Percentiles rank a stretch among this genome's conserved stretches.
phyloP scores from a whole-genome alignment of 2,797 vertebrate genomes.

The Tympanoctomys barrerae region DNA sequence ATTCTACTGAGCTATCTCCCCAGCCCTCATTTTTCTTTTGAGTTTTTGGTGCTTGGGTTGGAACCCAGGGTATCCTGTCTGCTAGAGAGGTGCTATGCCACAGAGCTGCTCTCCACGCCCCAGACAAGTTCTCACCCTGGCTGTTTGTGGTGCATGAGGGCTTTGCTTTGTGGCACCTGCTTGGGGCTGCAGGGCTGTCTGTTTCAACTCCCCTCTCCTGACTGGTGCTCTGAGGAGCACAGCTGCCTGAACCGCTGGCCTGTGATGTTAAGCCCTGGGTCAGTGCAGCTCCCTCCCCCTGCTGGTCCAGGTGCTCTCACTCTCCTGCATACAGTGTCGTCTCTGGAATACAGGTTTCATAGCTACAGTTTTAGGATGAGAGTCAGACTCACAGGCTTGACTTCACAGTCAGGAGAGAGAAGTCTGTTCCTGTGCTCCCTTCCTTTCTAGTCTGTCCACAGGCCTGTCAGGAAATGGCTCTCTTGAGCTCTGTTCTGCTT shows the following conservation, averaged over 20 bases:
- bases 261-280: too few species aligned
- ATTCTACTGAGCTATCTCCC: too few species aligned
- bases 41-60: not conserved
- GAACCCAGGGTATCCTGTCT: not conserved
- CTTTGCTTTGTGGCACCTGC: not conserved
- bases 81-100: not conserved
- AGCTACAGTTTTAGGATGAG: not conserved
- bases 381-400: not conserved
- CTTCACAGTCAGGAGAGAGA: not conserved
- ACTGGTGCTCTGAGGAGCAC: not conserved
- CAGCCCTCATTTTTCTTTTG: not conserved
- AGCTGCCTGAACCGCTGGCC: not conserved
- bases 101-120: too few species aligned
- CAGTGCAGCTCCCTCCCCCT: too few species aligned
- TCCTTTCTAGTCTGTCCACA: not conserved
- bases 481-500: not conserved
- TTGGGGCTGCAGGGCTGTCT: not conserved
- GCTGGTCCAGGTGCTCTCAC: not conserved
- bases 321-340: not conserved
- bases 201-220: not conserved
- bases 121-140: not conserved
- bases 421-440: not conserved
- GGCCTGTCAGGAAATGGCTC: not conserved
- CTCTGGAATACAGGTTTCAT: not conserved
- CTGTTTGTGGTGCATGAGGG: not conserved